Evolutionary conservation across 2,797 vertebrate genomes (phyloP), one percentile per base, ranked within the genome.

Genomic region (Austrolebias charrua): DNA sequence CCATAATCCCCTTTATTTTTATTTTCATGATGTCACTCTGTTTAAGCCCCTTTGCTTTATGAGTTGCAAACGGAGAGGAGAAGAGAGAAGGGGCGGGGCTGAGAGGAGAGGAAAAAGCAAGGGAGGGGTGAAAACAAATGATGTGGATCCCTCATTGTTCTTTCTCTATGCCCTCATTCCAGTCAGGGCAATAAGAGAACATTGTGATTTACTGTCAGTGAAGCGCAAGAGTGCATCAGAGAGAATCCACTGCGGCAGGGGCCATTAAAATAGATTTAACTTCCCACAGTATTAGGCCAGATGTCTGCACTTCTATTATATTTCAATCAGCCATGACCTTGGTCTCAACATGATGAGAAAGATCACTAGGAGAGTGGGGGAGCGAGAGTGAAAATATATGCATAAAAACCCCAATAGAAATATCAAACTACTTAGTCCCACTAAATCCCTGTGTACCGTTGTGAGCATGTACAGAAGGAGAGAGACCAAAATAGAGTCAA

Each of bases 291-390:
- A 91, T 92, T 91, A 90, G 86, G 88, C 88, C 90, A 92, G 91
- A 92, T 92, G 90, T 91, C 91, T 90, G 88, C 88, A 90, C 91
- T 91, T 91, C 90, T 92, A 91, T 92, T 91, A 92, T 91, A 91
- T 91, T 92, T 91, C 90, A 91, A 92, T 91, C 89, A 90, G 90
- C 89, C 88, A 85, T 92, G 90, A 91, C 91, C 91, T 92, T 91
- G 91, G 89, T 87, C 88, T 90, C 85, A 74, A 85, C 86, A 85
- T 88, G 89, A 90, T 88, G 87, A 90, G 89, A 80, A 85, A 88
- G 87, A 90, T 90, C 87, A 89, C 81, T 74, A 66, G 68, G 75
- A 84, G 78, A 82, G 76, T 69, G 81, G 63, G 70, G 76, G 67
- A 77, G 80, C 75, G 83, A 78, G 75, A 78, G 76, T 64, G 80